These are phyloP conservation scores for Ardeotis arabs DNA, from an alignment of 2,113 vertebrate genomes.

Conservation along the genomic window DNA sequence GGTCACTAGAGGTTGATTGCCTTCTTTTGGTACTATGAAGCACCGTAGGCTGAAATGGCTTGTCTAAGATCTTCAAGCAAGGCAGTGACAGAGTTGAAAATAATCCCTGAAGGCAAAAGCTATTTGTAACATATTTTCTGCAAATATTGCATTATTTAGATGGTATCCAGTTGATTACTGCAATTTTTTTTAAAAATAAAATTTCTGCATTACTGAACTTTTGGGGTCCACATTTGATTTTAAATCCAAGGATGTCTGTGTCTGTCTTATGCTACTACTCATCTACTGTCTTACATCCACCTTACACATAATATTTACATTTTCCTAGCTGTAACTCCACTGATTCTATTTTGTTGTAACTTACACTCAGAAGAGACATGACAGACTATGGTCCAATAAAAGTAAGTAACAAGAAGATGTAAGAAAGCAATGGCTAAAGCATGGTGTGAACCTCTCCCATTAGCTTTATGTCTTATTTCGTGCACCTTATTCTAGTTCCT, in stretches of 20 bases:
- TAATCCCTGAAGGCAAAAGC: background rate
- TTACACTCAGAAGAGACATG: background rate
- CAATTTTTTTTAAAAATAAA: background rate
- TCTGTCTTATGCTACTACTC: background rate
- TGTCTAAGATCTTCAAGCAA: background rate
- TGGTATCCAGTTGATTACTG: background rate
- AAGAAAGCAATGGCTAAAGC: background rate
- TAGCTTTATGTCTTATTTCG: background rate
- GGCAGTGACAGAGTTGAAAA: background rate
- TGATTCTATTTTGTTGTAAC: background rate
- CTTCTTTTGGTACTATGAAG: background rate
- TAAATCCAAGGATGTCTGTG: background rate
- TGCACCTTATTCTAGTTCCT: background rate
- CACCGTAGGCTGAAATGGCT: background rate
- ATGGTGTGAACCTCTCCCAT: background rate
- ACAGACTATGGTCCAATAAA: background rate
- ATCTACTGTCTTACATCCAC: background rate
- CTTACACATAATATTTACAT: background rate
- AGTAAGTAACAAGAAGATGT: background rate
- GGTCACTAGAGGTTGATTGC: background rate
- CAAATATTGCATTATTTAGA: background rate
- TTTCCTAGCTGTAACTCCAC: background rate
- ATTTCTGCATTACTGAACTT: background rate
- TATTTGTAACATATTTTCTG: background rate
- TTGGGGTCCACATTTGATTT: background rate